A percentile compares a stretch with the other conserved stretches of the same genome.
phyloP scores from a whole-genome alignment of 1,140 invertebrate genomes.

The Cydia pomonella region DNA sequence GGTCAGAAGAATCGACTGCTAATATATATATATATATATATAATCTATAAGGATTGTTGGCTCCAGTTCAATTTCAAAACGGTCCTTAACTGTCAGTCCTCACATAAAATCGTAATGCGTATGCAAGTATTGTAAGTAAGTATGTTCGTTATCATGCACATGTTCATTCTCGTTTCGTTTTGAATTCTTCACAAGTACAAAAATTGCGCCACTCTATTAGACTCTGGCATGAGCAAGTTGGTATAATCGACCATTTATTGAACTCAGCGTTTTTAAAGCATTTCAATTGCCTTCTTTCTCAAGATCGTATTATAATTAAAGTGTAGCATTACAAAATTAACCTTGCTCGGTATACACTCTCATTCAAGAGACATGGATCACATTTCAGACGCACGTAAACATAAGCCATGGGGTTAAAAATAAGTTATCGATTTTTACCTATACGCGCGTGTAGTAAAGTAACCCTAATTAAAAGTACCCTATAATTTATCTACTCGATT shows the following conservation, averaged over 20 bases:
- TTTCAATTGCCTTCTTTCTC: constrained; percentile 8
- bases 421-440: neutral
- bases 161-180: constrained; percentile 12
- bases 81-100: neutral
- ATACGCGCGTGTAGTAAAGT: neutral
- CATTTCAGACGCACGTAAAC: neutral
- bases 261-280: constrained; percentile 25
- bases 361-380: neutral
- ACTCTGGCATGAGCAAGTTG: neutral
- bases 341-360: neutral
- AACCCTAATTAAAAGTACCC: constrained; percentile 1
- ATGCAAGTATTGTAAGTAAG: constrained; percentile 7
- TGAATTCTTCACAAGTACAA: constrained; percentile 16
- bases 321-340: neutral
- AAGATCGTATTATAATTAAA: neutral
- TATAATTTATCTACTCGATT: neutral
- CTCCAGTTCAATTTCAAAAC: neutral
- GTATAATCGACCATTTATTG: constrained; percentile 28
- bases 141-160: neutral
- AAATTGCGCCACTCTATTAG: constrained; percentile 25
- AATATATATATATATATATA: too few species aligned
- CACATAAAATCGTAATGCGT: neutral
- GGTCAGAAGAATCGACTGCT: too few species aligned
- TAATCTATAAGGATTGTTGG: neutral
- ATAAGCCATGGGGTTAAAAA: neutral